phyloP scores from a whole-genome alignment of 2,113 vertebrate genomes.

The Phocoena sinus region DNA sequence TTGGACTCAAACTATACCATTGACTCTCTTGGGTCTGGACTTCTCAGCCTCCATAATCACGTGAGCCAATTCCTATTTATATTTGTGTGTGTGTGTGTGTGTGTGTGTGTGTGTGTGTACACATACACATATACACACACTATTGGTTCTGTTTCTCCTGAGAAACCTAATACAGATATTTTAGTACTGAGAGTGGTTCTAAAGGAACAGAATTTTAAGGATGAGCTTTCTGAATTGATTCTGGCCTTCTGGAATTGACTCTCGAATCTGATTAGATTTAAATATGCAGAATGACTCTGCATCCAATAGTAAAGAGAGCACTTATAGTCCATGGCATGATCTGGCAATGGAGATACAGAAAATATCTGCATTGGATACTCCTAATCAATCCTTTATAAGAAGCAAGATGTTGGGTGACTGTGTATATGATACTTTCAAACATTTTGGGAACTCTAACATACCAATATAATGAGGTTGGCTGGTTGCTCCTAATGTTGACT shows the following conservation, averaged over 20 bases:
- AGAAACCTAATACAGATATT: background rate
- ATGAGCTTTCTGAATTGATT: background rate
- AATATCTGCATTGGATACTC: background rate
- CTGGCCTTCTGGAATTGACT: background rate
- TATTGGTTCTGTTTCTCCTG: background rate
- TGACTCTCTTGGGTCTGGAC: background rate
- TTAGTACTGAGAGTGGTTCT: background rate
- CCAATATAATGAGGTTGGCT: background rate
- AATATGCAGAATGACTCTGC: background rate
- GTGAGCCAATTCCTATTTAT: background rate
- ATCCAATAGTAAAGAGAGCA: background rate
- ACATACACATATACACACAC: background rate
- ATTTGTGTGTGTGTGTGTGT: background rate
- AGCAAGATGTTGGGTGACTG: background rate
- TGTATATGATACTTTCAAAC: background rate
- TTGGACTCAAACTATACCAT: background rate
- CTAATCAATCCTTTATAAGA: background rate
- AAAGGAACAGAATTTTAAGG: background rate
- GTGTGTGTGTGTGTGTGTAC: too few relatives aligned
- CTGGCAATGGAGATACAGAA: background rate
- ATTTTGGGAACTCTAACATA: background rate
- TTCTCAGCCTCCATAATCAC: background rate
- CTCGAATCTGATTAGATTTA: background rate
- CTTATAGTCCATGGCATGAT: background rate
- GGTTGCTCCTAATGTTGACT: background rate